These are phyloP conservation scores for Thunnus thynnus DNA, from an alignment of 2,113 vertebrate species.

Conservation along the genomic window DNA sequence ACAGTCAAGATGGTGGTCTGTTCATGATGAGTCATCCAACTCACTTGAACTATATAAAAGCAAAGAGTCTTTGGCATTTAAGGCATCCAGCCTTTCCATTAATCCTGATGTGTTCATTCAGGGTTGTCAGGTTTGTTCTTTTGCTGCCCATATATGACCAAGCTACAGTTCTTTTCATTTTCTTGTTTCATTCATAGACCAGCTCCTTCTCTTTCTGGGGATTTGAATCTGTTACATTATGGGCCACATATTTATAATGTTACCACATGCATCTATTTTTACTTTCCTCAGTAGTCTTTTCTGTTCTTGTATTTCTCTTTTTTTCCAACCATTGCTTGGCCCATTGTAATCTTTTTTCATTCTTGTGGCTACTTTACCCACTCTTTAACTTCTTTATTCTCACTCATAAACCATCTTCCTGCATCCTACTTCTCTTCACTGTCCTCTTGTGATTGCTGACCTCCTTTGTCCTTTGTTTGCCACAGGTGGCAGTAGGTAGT, in stretches of 20 bases:
- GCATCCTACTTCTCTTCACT: neutral
- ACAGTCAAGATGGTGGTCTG: conserved; percentile 5
- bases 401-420: conserved; percentile 18
- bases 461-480: conserved; percentile 35
- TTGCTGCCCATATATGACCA: neutral
- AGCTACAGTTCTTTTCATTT: neutral
- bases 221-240: neutral
- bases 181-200: neutral
- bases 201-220: neutral
- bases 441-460: conserved; percentile 36
- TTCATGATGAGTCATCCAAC: conserved; percentile 23
- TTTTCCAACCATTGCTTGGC: neutral
- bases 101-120: conserved; percentile 10
- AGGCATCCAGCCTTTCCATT: neutral
- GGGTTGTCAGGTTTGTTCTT: conserved; percentile 2
- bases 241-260: neutral
- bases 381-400: neutral
- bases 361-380: neutral
- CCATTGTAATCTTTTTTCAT: neutral
- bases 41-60: conserved; percentile 32
- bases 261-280: neutral
- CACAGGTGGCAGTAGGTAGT: conserved; percentile 29
- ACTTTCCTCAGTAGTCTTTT: neutral
- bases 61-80: conserved; percentile 5
- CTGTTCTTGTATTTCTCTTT: neutral